A percentile compares a stretch with the other conserved stretches of the same genome.
These are phyloP conservation scores for Saccopteryx leptura DNA, from an alignment of 2,113 vertebrate genomes.

Conservation along the genomic window DNA sequence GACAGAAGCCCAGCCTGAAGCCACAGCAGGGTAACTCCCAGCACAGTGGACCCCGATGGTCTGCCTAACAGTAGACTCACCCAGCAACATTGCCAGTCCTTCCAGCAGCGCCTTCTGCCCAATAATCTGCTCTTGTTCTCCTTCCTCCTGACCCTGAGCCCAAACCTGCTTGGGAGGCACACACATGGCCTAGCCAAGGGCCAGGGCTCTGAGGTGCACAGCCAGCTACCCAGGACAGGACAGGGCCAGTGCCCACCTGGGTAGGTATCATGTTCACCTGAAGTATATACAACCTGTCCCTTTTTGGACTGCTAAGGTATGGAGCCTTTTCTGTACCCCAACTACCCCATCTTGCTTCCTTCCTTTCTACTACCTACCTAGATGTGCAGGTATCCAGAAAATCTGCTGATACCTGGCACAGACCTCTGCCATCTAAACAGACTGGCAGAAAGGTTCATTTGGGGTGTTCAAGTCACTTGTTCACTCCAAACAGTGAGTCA, in stretches of 20 bases:
- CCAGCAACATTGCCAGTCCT: background rate
- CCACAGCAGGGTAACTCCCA: background rate
- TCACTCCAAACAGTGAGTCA: background rate
- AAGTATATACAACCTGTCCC: no score
- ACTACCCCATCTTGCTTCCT: background rate
- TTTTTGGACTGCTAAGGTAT: accelerated
- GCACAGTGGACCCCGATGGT: background rate
- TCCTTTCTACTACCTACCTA: no score
- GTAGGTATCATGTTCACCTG: background rate
- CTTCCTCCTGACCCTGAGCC: no score
- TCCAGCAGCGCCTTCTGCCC: background rate
- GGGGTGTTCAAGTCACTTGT: accelerated
- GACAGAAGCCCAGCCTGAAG: background rate
- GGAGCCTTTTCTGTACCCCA: background rate
- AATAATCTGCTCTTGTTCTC: no score
- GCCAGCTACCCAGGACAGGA: background rate
- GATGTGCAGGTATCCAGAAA: background rate
- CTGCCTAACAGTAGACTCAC: background rate
- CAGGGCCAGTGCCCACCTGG: no score
- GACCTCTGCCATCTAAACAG: accelerated
- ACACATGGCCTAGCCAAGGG: accelerated
- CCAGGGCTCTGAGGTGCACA: background rate
- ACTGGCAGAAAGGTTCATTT: background rate
- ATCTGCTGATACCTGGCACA: background rate
- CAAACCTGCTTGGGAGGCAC: background rate